Evolutionary conservation across 2,888 invertebrate species (phyloP), one percentile per base, ranked within the genome.

Genomic region (Hipparchia semele): DNA sequence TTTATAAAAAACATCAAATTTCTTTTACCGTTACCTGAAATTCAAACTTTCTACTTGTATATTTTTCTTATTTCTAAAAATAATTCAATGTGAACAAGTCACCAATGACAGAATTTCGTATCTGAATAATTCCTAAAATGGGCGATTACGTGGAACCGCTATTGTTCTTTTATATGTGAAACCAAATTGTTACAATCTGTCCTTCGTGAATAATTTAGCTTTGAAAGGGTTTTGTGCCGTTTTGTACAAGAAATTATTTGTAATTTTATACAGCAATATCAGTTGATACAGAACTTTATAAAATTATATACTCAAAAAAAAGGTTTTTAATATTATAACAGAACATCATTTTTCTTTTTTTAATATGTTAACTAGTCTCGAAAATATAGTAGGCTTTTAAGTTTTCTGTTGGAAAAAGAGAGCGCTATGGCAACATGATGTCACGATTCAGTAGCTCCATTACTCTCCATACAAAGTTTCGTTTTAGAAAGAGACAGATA

Each of bases 151-250:
- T 39, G 45, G 56, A 70, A 61, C 66, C 76, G 61, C 65, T 73
- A 72, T 68, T 68, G 73, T 70, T 75, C 68, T 68, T 75, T 73
- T 75, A 65, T 73, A 75, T 73, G 70, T 73, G 73, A 64, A 68
- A 71, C 73, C 59, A 68, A 70, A 73, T 68, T 49, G 73, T 75
- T 70, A 73, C 71, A 76, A 73, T 71, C 75, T 75, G 73, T 56
- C 65, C 70, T 67, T 45, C 33, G 46, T 75, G 75, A 76, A 76
- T 75, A 65, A 73, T 76, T 68, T 68, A 76, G 64, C 45, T 61
- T 60, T 13, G 53, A 13, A 59, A 65, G 64, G 53, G 53, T 49
- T 66, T 62, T 53, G 74, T 61, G 67, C 53, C 51, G 65, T 65
- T 62, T 64, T 65, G 33, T 65, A 33, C 53, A 53, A 33, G 33